A percentile compares a stretch with the other conserved stretches of the same genome.
phyloP scores from a whole-genome alignment of 2,113 vertebrate genomes.

The Dunckerocampus dactyliophorus region DNA sequence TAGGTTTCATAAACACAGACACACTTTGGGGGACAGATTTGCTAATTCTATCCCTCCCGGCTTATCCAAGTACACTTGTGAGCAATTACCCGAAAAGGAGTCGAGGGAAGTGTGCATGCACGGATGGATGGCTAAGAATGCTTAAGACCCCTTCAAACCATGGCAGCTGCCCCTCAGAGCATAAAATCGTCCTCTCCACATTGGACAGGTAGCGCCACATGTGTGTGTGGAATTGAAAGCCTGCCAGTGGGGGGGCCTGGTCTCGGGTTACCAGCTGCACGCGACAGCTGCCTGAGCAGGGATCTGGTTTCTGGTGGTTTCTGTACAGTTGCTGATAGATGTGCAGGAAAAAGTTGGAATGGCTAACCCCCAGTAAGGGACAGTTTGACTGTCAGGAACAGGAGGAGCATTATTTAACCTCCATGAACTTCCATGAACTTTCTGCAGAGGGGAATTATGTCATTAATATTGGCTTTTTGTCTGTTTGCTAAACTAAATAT shows the following conservation, averaged over 20 bases:
- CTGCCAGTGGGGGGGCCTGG: conserved; percentile 27
- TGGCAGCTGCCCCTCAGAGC: conserved; percentile 66
- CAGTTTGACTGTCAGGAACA: conserved; percentile 68
- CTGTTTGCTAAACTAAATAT: not conserved
- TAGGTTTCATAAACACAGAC: conserved; percentile 62
- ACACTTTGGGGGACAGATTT: conserved; percentile 44
- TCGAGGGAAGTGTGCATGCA: conserved; percentile 12
- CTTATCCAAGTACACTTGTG: conserved; percentile 57
- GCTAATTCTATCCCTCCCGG: conserved; percentile 40
- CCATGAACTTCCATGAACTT: conserved; percentile 30
- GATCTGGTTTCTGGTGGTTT: conserved; percentile 69
- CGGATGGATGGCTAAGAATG: conserved; percentile 24
- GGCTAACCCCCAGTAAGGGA: conserved; percentile 47
- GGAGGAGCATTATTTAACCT: conserved; percentile 54
- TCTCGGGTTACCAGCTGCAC: conserved; percentile 73
- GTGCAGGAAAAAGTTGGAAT: conserved; percentile 50
- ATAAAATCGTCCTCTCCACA: conserved; percentile 69
- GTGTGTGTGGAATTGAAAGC: conserved; percentile 69
- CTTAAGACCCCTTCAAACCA: conserved; percentile 40
- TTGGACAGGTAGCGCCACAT: conserved; percentile 77
- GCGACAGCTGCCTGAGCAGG: conserved; percentile 72
- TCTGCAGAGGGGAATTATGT: conserved; percentile 1
- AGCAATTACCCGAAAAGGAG: conserved; percentile 37
- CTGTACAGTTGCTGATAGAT: conserved; percentile 70
- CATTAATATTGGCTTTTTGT: not conserved